Evolutionary conservation across 2,113 vertebrate species (phyloP), one percentile per base, ranked within the genome.

Genomic region (Oryzias javanicus): DNA sequence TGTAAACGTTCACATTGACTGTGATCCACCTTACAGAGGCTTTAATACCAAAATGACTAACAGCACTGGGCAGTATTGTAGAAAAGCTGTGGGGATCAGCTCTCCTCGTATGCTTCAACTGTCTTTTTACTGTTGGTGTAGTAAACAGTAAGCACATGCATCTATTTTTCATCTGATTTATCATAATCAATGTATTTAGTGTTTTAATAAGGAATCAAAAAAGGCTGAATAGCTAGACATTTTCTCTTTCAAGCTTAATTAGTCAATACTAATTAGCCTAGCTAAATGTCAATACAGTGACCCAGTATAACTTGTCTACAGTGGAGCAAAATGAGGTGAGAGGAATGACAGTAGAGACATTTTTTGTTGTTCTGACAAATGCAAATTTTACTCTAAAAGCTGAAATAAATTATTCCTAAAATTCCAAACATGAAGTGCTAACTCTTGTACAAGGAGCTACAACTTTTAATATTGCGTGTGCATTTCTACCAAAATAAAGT

Each of bases 191-290:
- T 35, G 8, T 35, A 35, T 35, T 35, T 35, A 35, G 10, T 10
- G 35, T 35, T 35, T 35, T 35, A 35, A 35, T 13, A 35, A 10
- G 8, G 8, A 12, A 35, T 35, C 35, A 35, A 35, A 35, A 35
- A 42, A 18, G 15, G 13, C 16, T n/a, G 52, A 25, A 2, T 42
- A 47, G 49, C 3, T 4, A 16, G 44, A 40, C 41, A n/a, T 25
- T 44, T 44, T 81, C 27, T 61, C 42, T 67, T 54, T 69, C 65
- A 59, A 53, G 75, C 60, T 60, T 27, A 55, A 53, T 35, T 55
- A 57, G 56, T 91, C 91, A 86, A 92, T 91, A 89, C 73, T 92
- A 89, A 90, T 92, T 90, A 92, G 74, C 74, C 88, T 87, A 80
- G 80, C 85, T 90, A 85, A 86, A 86, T 66, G 81, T 83, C 83